A percentile compares a stretch with the other conserved stretches of the same genome.
Evolutionary conservation across 2,113 vertebrate genomes (phyloP).

Genomic region (Romanogobio albipinnatus): DNA sequence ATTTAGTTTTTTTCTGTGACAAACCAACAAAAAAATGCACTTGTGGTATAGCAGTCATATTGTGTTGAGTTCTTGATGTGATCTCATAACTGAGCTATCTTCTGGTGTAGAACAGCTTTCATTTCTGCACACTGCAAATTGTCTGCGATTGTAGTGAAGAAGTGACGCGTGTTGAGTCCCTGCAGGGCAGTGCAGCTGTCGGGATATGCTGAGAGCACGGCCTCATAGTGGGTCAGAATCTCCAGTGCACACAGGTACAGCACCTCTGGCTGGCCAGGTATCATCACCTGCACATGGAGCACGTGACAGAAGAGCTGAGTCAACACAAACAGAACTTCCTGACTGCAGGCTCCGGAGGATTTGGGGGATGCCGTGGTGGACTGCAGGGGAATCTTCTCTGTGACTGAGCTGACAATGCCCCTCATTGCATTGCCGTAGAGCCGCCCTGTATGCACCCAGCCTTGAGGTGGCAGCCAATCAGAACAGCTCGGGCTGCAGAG

Average conservation of each 20-base stretch:
- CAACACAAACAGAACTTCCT: constrained; percentile 87
- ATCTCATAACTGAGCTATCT: constrained; percentile 85
- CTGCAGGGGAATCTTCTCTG: constrained; percentile 55
- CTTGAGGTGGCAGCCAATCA: constrained; percentile 79
- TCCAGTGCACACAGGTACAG: constrained; percentile 87
- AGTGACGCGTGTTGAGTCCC: constrained; percentile 84
- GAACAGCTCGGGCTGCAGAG: constrained; percentile 91
- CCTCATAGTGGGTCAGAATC: constrained; percentile 85
- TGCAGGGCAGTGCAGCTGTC: constrained; percentile 76
- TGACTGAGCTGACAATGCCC: constrained; percentile 75
- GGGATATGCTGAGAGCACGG: constrained; percentile 70
- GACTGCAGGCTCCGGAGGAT: constrained; percentile 56
- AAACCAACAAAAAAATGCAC: not conserved
- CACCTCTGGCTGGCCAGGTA: constrained; percentile 77
- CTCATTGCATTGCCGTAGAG: constrained; percentile 83
- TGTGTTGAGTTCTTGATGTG: not conserved
- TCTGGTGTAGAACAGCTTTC: constrained; percentile 87
- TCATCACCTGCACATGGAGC: constrained; percentile 92
- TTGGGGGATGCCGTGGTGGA: not conserved
- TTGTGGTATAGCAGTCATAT: not conserved
- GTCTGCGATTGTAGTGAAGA: constrained; percentile 83
- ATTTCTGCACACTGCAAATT: constrained; percentile 79
- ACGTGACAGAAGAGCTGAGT: constrained; percentile 93
- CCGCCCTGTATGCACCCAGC: constrained; percentile 82
- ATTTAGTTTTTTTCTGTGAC: constrained; percentile 5